A percentile compares a stretch with the other conserved stretches of the same genome.
phyloP scores from a whole-genome alignment of 2,113 vertebrate genomes.

The Triplophysa siluroides region DNA sequence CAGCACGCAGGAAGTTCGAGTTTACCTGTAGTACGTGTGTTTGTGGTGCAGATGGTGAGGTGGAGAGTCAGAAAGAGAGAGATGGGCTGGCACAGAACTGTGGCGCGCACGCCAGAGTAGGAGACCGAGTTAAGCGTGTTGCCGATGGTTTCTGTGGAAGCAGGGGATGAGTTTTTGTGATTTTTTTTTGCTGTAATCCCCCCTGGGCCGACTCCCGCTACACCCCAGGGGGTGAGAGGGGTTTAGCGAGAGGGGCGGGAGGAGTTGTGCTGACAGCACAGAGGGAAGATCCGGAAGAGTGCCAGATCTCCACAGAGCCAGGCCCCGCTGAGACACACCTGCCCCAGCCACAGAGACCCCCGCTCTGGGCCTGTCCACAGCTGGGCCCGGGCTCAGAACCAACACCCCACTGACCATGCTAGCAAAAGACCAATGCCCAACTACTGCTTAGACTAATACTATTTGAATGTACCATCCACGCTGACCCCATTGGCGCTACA shows the following conservation, averaged over 20 bases:
- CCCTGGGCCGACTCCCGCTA: constrained; percentile 72
- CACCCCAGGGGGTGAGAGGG: constrained; percentile 64
- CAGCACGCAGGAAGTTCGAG: constrained; percentile 66
- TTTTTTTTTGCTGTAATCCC: constrained; percentile 73
- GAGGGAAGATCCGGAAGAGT: constrained; percentile 51
- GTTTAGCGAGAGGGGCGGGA: constrained; percentile 26
- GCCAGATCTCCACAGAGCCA: constrained; percentile 56
- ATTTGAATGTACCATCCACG: neutral
- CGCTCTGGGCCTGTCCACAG: constrained; percentile 48
- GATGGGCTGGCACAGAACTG: constrained; percentile 48
- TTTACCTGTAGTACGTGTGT: constrained; percentile 60
- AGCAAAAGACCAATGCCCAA: constrained; percentile 21
- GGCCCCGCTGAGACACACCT: constrained; percentile 55
- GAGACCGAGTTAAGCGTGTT: constrained; percentile 59
- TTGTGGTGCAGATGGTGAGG: constrained; percentile 71
- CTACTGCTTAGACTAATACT: constrained; percentile 28
- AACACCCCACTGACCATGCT: constrained; percentile 32
- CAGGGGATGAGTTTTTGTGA: constrained; percentile 73
- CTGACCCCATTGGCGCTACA: neutral
- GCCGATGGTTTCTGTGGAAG: constrained; percentile 71
- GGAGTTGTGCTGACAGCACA: constrained; percentile 52
- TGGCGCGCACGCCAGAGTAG: constrained; percentile 40
- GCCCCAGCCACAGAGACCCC: constrained; percentile 54
- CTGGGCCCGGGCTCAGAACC: constrained; percentile 37
- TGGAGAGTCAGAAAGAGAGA: constrained; percentile 50